Conservation (phyloP, 2,797 vertebrate species). For the Thalassophryne amazonica region DNA sequence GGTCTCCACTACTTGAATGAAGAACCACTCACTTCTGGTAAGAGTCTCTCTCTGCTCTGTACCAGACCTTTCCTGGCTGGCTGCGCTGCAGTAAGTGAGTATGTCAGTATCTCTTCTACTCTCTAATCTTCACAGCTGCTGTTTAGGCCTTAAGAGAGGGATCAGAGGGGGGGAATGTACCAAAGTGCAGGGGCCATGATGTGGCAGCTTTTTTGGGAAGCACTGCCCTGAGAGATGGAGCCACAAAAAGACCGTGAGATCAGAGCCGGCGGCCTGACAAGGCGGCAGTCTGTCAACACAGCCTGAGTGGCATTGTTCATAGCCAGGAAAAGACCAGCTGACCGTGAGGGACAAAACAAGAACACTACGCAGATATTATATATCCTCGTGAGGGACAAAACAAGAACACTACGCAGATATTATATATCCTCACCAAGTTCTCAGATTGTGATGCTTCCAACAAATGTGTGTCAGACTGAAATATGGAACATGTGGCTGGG, state of each 20-base stretch:
- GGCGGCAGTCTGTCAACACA: conserved; percentile 71
- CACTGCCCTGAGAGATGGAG: conserved; percentile 85
- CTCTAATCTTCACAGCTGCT: conserved; percentile 80
- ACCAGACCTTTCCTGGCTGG: conserved; percentile 17
- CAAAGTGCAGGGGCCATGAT: conserved; percentile 84
- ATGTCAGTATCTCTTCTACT: conserved; percentile 45
- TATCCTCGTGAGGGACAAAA: too few relatives aligned
- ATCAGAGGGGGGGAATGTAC: conserved; percentile 76
- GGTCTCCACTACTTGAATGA: background rate
- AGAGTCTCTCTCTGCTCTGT: conserved; percentile 27
- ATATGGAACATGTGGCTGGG: too few relatives aligned
- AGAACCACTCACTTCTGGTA: conserved; percentile 6
- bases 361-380: conserved; percentile 12
- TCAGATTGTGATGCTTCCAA: too few relatives aligned
- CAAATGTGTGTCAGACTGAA: too few relatives aligned
- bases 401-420: too few relatives aligned
- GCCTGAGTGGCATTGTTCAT: conserved; percentile 80
- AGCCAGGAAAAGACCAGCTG: conserved; percentile 83
- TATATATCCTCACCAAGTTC: too few relatives aligned
- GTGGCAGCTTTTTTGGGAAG: conserved; percentile 89
- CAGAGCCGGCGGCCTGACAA: conserved; percentile 73
- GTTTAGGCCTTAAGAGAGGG: conserved; percentile 88
- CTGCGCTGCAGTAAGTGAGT: conserved; percentile 13
- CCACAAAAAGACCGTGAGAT: conserved; percentile 93
- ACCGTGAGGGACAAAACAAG: conserved; percentile 5